A percentile compares a stretch with the other conserved stretches of the same genome.
Conservation (phyloP, 2,888 invertebrate genomes). For the Agriotes lineatus region DNA sequence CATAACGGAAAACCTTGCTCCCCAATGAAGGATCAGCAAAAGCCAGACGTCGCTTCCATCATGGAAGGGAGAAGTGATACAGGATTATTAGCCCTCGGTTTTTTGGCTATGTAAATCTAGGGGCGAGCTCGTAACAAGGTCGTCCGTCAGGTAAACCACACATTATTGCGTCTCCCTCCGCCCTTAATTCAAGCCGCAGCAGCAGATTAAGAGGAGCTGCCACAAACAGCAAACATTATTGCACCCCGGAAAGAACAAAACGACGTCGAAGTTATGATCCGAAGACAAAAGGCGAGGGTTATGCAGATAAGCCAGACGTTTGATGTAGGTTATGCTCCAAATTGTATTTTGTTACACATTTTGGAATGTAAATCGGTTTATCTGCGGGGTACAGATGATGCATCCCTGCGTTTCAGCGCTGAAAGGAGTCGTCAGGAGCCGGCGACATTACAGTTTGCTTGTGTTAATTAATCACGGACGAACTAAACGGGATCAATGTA, state of each 20-base stretch:
- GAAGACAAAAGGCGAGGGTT: conserved; percentile 19
- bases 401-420: neutral
- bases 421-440: neutral
- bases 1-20: too few relatives aligned
- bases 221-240: conserved; percentile 27
- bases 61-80: neutral
- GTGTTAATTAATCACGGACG: conserved; percentile 18
- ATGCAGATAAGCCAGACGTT: conserved; percentile 25
- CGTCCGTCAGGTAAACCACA: conserved; percentile 29
- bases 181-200: conserved; percentile 19
- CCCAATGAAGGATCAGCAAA: too few relatives aligned
- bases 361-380: conserved; percentile 30
- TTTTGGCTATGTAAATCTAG: neutral
- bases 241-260: conserved; percentile 19
- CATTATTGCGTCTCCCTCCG: conserved; percentile 22
- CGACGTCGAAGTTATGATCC: conserved; percentile 14
- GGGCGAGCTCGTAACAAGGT: conserved; percentile 1
- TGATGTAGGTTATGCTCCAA: conserved; percentile 19
- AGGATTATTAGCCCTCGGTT: neutral
- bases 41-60: too few relatives aligned
- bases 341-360: conserved; percentile 26
- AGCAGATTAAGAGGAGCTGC: conserved; percentile 25
- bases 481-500: conserved; percentile 10
- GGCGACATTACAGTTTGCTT: conserved; percentile 5
- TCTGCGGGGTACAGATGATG: conserved; percentile 4